Conservation (phyloP, 1,140 invertebrate genomes). For the Ceratosolen fusciceps region DNA sequence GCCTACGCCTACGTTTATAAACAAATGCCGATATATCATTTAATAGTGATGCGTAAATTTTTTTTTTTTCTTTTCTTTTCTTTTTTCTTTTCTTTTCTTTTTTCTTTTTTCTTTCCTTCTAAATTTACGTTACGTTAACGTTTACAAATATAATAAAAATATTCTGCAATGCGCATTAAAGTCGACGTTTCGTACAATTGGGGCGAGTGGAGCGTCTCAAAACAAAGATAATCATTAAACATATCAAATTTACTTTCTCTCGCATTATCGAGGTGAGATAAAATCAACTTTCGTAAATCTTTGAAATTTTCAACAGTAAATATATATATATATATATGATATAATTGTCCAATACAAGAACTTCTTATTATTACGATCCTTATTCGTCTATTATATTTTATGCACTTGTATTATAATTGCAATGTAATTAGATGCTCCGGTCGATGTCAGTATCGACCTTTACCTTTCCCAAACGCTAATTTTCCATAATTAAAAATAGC, state of each 20-base stretch:
- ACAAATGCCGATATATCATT: constrained; percentile 9
- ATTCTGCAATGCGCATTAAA: background rate
- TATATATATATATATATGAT: constrained; percentile 28
- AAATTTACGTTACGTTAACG: background rate
- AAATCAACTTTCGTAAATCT: constrained; percentile 26
- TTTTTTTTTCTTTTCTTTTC: too few species aligned
- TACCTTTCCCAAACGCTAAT: too few species aligned
- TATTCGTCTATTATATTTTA: background rate
- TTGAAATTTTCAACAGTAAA: constrained; percentile 23
- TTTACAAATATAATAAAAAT: constrained; percentile 35
- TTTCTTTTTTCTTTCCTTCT: too few species aligned
- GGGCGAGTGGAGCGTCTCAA: background rate
- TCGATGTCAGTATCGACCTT: too few species aligned
- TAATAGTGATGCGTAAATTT: background rate
- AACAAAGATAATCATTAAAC: background rate
- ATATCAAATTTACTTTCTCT: background rate
- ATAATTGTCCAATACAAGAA: background rate
- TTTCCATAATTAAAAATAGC: too few species aligned
- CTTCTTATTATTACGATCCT: background rate
- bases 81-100: too few species aligned
- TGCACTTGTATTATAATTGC: background rate
- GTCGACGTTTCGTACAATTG: constrained; percentile 13
- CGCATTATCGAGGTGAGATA: background rate
- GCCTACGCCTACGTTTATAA: too few species aligned
- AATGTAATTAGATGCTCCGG: background rate